phyloP scores from a whole-genome alignment of 2,888 invertebrate genomes.

The Synergus umbraculus region DNA sequence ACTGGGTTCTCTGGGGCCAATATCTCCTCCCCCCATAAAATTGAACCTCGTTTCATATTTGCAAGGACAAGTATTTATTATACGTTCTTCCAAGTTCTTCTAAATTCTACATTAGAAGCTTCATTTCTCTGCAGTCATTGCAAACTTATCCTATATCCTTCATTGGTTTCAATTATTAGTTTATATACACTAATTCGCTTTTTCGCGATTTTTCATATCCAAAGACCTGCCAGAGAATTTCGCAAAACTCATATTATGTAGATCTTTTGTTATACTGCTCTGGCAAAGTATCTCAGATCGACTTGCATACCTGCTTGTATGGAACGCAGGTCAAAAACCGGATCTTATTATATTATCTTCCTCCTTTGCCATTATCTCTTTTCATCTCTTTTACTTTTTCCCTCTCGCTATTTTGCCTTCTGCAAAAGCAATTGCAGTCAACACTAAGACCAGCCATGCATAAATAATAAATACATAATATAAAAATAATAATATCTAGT shows the following conservation, averaged over 20 bases:
- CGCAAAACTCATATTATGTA: background rate
- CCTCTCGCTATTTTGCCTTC: constrained; percentile 33
- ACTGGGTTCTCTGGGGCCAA: constrained; percentile 28
- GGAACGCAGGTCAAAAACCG: constrained; percentile 64
- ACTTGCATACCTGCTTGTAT: constrained; percentile 49
- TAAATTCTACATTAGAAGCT: constrained; percentile 50
- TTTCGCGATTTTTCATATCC: background rate
- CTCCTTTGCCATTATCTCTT: constrained; percentile 13
- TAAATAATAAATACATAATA: background rate
- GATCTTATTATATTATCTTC: constrained; percentile 54
- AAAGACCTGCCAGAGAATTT: background rate
- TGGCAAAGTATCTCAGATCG: background rate
- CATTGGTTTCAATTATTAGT: constrained; percentile 47
- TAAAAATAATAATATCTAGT: background rate
- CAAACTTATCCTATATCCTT: constrained; percentile 47
- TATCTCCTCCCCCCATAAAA: constrained; percentile 19
- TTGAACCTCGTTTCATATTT: constrained; percentile 50
- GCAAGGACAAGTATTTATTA: constrained; percentile 15
- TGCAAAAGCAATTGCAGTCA: constrained; percentile 49
- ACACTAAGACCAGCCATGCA: constrained; percentile 32
- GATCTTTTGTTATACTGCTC: no score
- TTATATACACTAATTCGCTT: constrained; percentile 46
- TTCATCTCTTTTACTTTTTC: constrained; percentile 23
- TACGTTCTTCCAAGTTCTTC: no score
- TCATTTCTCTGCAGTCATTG: constrained; percentile 50